Percentiles rank a stretch among this genome's conserved stretches.
phyloP scores from a whole-genome alignment of 2,888 invertebrate genomes.

The Corbicula japonica region DNA sequence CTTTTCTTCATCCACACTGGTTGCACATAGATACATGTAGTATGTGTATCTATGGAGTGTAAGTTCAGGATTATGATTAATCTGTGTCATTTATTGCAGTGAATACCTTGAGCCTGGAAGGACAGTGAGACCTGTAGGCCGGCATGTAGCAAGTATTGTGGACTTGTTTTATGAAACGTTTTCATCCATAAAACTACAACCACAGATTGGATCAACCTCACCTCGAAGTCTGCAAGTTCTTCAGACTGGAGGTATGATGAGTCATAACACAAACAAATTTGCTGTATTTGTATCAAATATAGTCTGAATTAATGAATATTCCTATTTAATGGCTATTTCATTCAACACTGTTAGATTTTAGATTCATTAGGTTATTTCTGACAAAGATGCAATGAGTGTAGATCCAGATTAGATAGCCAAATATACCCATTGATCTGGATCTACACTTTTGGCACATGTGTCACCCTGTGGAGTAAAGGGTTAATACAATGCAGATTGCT shows the following conservation, averaged over 20 bases:
- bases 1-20: neutral
- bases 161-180: conserved; percentile 54
- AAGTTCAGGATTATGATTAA: neutral
- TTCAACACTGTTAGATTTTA: neutral
- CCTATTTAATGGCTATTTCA: neutral
- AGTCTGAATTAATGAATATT: neutral
- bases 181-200: conserved; percentile 33
- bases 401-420: neutral
- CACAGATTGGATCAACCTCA: conserved; percentile 38
- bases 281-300: neutral
- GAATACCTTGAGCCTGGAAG: neutral
- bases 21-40: neutral
- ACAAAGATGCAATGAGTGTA: neutral
- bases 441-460: too few relatives aligned
- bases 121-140: neutral
- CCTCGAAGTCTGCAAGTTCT: conserved; percentile 31
- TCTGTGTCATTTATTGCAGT: conserved; percentile 5
- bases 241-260: conserved; percentile 7
- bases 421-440: too few relatives aligned
- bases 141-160: conserved; percentile 19
- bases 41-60: neutral
- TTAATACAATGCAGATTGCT: too few relatives aligned
- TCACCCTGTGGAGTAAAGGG: too few relatives aligned
- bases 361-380: neutral
- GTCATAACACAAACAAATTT: neutral